Conservation (phyloP, 2,888 invertebrate species). For the Epirrhoe alternata region DNA sequence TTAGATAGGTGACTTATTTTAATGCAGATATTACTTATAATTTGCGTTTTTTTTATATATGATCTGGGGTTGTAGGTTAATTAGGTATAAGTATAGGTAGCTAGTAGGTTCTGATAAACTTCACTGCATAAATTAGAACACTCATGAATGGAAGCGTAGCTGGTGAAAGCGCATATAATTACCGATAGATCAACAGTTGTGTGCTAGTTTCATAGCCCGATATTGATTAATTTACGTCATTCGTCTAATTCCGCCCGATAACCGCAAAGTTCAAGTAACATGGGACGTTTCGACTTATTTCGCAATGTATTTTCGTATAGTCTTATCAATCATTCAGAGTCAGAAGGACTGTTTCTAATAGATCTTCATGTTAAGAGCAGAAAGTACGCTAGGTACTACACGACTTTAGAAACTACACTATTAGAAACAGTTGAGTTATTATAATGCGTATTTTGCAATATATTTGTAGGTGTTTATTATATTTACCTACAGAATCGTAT, state of each 20-base stretch:
- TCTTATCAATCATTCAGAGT: not conserved
- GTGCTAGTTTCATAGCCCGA: constrained; percentile 26
- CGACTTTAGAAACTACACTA: no score
- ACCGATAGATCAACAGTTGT: constrained; percentile 39
- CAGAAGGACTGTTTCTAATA: not conserved
- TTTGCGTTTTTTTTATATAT: no score
- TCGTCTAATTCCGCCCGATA: constrained; percentile 36
- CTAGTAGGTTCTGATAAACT: not conserved
- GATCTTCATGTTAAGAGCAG: not conserved
- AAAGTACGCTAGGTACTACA: no score
- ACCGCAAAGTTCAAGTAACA: constrained; percentile 34
- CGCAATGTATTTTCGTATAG: constrained; percentile 1
- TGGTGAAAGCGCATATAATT: constrained; percentile 31
- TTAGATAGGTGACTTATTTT: not conserved
- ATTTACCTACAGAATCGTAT: no score
- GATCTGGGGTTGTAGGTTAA: no score
- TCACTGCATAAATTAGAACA: not conserved
- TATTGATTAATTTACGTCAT: constrained; percentile 39
- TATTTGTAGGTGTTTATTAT: no score
- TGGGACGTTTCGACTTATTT: constrained; percentile 13
- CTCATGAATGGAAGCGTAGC: constrained; percentile 13
- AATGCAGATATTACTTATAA: not conserved
- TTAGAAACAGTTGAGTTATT: no score
- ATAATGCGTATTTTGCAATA: no score
- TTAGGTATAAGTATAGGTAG: no score